Evolutionary conservation across 2,797 vertebrate genomes (phyloP), one percentile per base, ranked within the genome.

Genomic region (Salmo trutta): DNA sequence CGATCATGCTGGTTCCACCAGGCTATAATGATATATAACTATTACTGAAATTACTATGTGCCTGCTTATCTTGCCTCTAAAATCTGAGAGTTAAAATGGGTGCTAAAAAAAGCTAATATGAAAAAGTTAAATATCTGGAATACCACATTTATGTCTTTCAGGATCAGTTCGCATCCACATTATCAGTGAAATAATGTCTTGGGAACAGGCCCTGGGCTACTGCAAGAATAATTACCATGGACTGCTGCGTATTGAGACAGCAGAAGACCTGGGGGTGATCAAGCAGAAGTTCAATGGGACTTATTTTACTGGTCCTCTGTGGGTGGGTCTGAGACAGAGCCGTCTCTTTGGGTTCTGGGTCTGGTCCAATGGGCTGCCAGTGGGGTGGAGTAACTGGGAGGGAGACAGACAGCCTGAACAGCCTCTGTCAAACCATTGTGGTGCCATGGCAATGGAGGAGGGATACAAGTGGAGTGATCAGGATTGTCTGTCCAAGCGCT

Each of bases 281-380:
- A 0, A 16, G 0, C 2, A 77, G 0, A 73, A 79, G 85, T 14
- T 91, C 0, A 8, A 7, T 1, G n/a, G 21, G 6, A 4, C n/a
- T 10, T 3, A 14, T 24, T 5, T 3, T 4, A 0, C 0, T 0
- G 76, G 67, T 0, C 52, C 15, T 0, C 71, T 91, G 73, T 94
- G 92, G 93, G 79, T 93, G 4, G 91, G 88, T 17, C 83, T 92
- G 64, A 84, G 81, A 80, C 90, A 93, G 85, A 93, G 88, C 71
- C 70, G 19, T 0, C 16, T 92, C 2, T 89, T 93, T 54, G 91
- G 92, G 16, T 91, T 91, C 87, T 94, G 93, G 93, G 75, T 92
- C 53, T 93, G 92, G 91, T 29, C 53, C 47, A 75, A 67, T 1
- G 76, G 91, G 69, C 59, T 6, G 0, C 5, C 21, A 24, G 27